A percentile compares a stretch with the other conserved stretches of the same genome.
These are phyloP conservation scores for Escarpia spicata DNA, from an alignment of 2,888 invertebrate species.

Conservation along the genomic window DNA sequence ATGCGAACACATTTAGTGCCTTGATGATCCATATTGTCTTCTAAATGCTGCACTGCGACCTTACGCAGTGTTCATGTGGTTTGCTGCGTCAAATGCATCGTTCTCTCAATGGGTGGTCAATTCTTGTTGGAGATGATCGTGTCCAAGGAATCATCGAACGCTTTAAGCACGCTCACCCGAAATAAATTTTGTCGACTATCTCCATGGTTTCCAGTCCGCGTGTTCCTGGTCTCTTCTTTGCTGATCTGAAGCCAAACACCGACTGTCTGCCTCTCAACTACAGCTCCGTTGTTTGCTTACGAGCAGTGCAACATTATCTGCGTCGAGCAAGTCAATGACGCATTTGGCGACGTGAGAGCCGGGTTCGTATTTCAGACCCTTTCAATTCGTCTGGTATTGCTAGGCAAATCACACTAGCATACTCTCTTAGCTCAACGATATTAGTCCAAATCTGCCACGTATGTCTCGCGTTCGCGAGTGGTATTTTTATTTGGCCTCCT, in stretches of 20 bases:
- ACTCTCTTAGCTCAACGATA: background rate
- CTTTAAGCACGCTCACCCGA: too few relatives aligned
- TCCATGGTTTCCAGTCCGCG: too few relatives aligned
- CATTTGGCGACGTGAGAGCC: background rate
- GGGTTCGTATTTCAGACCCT: background rate
- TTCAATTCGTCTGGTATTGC: background rate
- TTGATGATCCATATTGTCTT: too few relatives aligned
- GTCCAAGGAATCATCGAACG: too few relatives aligned
- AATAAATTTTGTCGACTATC: too few relatives aligned
- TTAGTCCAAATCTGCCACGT: background rate
- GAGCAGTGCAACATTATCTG: background rate
- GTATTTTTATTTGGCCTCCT: background rate
- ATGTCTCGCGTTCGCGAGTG: background rate
- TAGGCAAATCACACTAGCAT: background rate
- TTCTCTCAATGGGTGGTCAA: too few relatives aligned
- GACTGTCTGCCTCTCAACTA: background rate
- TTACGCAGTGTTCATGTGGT: too few relatives aligned
- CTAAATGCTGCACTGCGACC: too few relatives aligned
- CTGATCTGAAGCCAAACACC: background rate
- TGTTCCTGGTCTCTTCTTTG: background rate
- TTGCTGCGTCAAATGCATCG: too few relatives aligned
- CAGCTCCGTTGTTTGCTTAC: background rate
- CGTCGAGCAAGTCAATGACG: background rate
- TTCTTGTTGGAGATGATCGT: too few relatives aligned
- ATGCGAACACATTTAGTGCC: too few relatives aligned